Percentiles rank a stretch among this genome's conserved stretches.
These are phyloP conservation scores for Cyclophora albipunctata DNA, from an alignment of 2,888 invertebrate species.

Conservation along the genomic window DNA sequence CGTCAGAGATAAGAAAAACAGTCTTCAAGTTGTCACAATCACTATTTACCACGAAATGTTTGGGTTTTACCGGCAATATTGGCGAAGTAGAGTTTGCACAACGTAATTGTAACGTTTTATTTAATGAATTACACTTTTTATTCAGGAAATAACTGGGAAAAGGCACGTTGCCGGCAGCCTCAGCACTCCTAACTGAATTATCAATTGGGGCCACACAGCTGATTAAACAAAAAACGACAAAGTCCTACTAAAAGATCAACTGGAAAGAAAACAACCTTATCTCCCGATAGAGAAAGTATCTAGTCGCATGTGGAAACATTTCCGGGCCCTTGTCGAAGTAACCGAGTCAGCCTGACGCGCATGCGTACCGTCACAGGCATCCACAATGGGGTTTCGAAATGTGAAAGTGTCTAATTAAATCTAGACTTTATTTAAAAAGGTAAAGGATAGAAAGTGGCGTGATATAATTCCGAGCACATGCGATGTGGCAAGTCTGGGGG, in stretches of 20 bases:
- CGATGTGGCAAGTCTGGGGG: constrained; percentile 31
- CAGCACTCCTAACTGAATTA: constrained; percentile 60
- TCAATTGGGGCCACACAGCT: constrained; percentile 66
- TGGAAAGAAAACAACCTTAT: constrained; percentile 47
- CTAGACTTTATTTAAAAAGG: constrained; percentile 23
- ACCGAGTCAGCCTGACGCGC: constrained; percentile 46
- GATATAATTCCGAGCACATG: constrained; percentile 33
- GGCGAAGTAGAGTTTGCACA: no score
- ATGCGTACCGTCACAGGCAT: constrained; percentile 42
- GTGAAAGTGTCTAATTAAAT: constrained; percentile 16
- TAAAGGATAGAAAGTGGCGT: constrained; percentile 21
- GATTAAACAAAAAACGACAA: constrained; percentile 57
- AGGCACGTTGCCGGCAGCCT: constrained; percentile 47
- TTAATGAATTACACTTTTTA: constrained; percentile 10
- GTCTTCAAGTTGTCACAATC: no score
- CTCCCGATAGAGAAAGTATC: constrained; percentile 36
- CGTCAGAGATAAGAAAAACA: no score
- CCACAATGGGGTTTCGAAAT: constrained; percentile 40
- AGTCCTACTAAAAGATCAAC: constrained; percentile 34
- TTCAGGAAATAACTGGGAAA: constrained; percentile 28
- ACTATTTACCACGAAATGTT: no score
- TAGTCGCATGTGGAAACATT: constrained; percentile 38
- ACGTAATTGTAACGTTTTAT: no score
- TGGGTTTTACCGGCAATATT: no score
- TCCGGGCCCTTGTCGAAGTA: constrained; percentile 39